Conservation (phyloP, 92 coral and sea anemone species). For the Meandrina meandrites region DNA sequence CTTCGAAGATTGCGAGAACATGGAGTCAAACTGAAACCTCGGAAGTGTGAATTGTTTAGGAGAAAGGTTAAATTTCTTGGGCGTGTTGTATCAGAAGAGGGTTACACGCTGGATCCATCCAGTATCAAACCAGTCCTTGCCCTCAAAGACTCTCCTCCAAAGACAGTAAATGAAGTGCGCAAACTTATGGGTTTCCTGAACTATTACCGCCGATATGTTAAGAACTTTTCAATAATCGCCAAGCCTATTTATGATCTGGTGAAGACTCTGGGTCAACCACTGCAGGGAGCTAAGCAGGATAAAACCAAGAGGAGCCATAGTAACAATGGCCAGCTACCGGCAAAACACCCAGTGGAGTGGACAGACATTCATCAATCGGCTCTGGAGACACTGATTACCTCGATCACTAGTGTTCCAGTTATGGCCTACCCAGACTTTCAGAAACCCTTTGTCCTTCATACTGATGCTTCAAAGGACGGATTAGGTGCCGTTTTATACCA, state of each 20-base stretch:
- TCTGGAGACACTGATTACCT: constrained; percentile 36
- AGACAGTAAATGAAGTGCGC: constrained; percentile 61
- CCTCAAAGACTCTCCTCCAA: constrained; percentile 52
- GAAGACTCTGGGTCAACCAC: constrained; percentile 16
- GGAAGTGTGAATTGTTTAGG: constrained; percentile 53
- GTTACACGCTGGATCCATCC: constrained; percentile 56
- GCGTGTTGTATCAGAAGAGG: constrained; percentile 53
- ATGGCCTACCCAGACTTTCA: constrained; percentile 59
- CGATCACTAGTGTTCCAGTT: constrained; percentile 42
- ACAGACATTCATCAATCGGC: constrained; percentile 59
- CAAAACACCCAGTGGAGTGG: constrained; percentile 61
- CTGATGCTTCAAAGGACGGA: constrained; percentile 48
- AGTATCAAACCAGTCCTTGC: constrained; percentile 53
- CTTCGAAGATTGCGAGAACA: constrained; percentile 51
- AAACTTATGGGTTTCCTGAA: constrained; percentile 67
- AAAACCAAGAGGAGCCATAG: constrained; percentile 7
- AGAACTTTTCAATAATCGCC: constrained; percentile 45
- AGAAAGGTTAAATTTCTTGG: constrained; percentile 59
- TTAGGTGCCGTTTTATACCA: constrained; percentile 53
- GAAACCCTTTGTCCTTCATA: constrained; percentile 41
- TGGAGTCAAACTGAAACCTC: constrained; percentile 64
- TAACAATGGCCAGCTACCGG: constrained; percentile 39
- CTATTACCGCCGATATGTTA: constrained; percentile 57
- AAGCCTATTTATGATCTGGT: constrained; percentile 58
- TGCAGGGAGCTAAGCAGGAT: neutral